Evolutionary conservation across 2,797 vertebrate genomes (phyloP).

Genomic region (Rhincodon typus): DNA sequence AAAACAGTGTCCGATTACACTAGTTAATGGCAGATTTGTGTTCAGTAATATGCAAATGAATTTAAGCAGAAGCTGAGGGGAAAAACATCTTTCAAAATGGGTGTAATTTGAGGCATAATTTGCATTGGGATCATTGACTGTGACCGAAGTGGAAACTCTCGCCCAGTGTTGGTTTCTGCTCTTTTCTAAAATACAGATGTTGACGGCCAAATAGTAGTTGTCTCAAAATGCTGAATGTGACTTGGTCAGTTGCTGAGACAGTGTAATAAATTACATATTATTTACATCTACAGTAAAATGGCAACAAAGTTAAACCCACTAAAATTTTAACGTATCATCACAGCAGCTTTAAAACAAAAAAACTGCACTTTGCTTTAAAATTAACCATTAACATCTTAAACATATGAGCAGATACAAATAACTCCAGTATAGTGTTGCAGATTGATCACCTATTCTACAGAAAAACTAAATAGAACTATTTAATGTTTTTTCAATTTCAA

Average conservation of each 20-base stretch:
- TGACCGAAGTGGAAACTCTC: neutral
- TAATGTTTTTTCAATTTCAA: neutral
- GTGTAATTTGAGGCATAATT: neutral
- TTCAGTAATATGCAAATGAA: neutral
- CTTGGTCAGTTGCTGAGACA: neutral
- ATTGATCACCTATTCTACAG: neutral
- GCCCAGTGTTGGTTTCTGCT: neutral
- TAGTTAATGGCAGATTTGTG: neutral
- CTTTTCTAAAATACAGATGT: neutral
- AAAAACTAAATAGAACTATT: neutral
- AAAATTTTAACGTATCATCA: neutral
- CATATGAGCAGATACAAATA: neutral
- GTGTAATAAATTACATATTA: neutral
- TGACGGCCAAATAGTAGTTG: neutral
- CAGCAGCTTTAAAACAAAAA: neutral
- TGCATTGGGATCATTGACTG: neutral
- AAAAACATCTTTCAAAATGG: neutral
- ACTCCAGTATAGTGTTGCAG: neutral
- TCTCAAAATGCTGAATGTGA: neutral
- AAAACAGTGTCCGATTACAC: neutral
- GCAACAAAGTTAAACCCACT: neutral
- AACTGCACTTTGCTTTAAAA: neutral
- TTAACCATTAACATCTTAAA: neutral
- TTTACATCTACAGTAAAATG: neutral
- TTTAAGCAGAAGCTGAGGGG: neutral